Percentiles rank a stretch among this genome's conserved stretches.
Evolutionary conservation across 2,113 vertebrate species (phyloP).

Genomic region (Hiodon tergisus): DNA sequence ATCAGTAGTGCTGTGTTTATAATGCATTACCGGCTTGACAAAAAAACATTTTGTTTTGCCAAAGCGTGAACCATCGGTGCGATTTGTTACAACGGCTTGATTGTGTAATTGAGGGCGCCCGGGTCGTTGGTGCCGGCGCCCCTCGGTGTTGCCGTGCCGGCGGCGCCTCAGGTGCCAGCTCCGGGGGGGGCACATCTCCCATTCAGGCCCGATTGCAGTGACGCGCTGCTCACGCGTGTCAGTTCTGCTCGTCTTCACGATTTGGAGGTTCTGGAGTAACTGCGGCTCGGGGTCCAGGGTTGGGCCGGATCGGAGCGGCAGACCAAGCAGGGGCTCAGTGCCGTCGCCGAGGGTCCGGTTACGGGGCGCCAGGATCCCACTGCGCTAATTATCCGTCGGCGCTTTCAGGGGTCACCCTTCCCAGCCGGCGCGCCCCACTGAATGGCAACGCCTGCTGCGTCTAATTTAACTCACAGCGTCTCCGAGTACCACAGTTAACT

Average conservation of each 20-base stretch:
- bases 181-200: slow-evolving; percentile 59
- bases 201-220: slow-evolving; percentile 75
- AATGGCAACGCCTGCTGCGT: slow-evolving; percentile 57
- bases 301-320: slow-evolving; percentile 40
- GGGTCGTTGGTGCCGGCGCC: not conserved
- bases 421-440: slow-evolving; percentile 41
- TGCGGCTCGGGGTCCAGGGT: slow-evolving; percentile 51
- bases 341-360: slow-evolving; percentile 57
- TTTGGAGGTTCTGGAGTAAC: slow-evolving; percentile 59
- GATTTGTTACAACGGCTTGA: not conserved
- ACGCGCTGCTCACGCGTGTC: slow-evolving; percentile 71
- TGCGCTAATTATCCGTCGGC: slow-evolving; percentile 56
- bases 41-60: not conserved
- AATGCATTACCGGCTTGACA: not conserved
- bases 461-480: slow-evolving; percentile 60
- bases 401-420: slow-evolving; percentile 46
- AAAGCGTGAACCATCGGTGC: not conserved
- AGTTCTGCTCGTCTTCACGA: slow-evolving; percentile 74
- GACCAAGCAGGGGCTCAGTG: slow-evolving; percentile 55
- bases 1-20: not conserved
- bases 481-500: slow-evolving; percentile 53
- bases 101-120: not conserved
- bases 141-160: not conserved
- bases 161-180: slow-evolving; percentile 61
- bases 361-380: slow-evolving; percentile 57